phyloP scores from a whole-genome alignment of 2,113 vertebrate genomes.

The Anarrhichthys ocellatus region DNA sequence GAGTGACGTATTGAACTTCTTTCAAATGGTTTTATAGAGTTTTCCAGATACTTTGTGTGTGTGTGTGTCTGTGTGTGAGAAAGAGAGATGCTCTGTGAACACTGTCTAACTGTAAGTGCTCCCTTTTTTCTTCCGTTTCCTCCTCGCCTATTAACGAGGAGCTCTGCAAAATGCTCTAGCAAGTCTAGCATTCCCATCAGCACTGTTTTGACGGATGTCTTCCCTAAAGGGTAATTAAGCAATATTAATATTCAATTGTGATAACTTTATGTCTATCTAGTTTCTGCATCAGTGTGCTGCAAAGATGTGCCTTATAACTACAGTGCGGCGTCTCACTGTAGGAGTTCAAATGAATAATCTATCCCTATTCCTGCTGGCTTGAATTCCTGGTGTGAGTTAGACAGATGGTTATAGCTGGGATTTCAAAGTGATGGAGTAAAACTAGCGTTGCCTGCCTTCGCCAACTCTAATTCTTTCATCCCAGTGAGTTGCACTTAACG shows the following conservation, averaged over 20 bases:
- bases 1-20: slow-evolving; percentile 31
- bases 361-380: slow-evolving; percentile 60
- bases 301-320: slow-evolving; percentile 53
- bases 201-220: slow-evolving; percentile 61
- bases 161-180: slow-evolving; percentile 52
- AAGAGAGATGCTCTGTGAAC: slow-evolving; percentile 12
- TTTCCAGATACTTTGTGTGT: slow-evolving; percentile 1
- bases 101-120: slow-evolving; percentile 34
- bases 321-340: slow-evolving; percentile 32
- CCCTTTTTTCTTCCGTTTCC: slow-evolving; percentile 25
- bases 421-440: slow-evolving; percentile 80
- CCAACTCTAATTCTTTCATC: slow-evolving; percentile 80
- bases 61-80: not conserved
- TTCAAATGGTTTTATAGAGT: slow-evolving; percentile 38
- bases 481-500: slow-evolving; percentile 76
- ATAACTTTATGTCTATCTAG: slow-evolving; percentile 42
- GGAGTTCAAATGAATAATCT: slow-evolving; percentile 63
- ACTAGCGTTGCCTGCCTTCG: slow-evolving; percentile 72
- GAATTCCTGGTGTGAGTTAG: slow-evolving; percentile 70
- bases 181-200: slow-evolving; percentile 48
- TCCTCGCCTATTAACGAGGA: slow-evolving; percentile 49
- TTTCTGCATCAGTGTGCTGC: slow-evolving; percentile 41
- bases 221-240: slow-evolving; percentile 73
- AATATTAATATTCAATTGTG: slow-evolving; percentile 74
- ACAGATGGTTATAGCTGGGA: slow-evolving; percentile 79